Conservation (phyloP, 2,888 invertebrate species). For the Dasysyrphus albostriatus region DNA sequence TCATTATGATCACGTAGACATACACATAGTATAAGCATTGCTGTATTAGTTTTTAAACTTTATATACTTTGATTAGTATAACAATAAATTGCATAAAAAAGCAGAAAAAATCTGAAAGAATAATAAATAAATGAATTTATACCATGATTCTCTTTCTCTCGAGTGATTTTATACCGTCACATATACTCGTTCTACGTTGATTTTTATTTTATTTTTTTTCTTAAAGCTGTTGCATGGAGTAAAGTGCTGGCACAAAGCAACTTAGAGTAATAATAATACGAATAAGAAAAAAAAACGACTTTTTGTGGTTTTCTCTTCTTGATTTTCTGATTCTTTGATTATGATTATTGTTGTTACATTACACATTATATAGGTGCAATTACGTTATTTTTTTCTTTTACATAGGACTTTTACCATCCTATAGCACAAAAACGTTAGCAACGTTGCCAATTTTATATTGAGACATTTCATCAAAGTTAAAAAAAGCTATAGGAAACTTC, state of each 20-base stretch:
- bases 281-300: slow-evolving; percentile 33
- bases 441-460: slow-evolving; percentile 50
- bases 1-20: slow-evolving; percentile 61
- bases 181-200: slow-evolving; percentile 37
- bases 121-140: slow-evolving; percentile 65
- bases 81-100: slow-evolving; percentile 47
- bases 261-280: slow-evolving; percentile 12
- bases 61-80: slow-evolving; percentile 59
- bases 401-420: slow-evolving; percentile 45
- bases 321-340: slow-evolving; percentile 71
- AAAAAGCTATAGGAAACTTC: not conserved
- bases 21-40: not conserved
- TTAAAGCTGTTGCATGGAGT: slow-evolving; percentile 28
- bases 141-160: slow-evolving; percentile 72
- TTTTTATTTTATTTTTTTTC: not conserved
- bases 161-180: slow-evolving; percentile 66
- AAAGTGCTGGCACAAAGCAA: slow-evolving; percentile 38
- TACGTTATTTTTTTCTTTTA: slow-evolving; percentile 49
- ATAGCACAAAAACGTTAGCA: slow-evolving; percentile 26
- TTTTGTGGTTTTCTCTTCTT: slow-evolving; percentile 67
- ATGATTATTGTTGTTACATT: slow-evolving; percentile 71
- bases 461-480: not conserved
- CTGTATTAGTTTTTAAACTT: slow-evolving; percentile 53
- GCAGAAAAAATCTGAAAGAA: slow-evolving; percentile 23
- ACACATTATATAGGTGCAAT: slow-evolving; percentile 58